phyloP scores from a whole-genome alignment of 2,797 vertebrate genomes.

The Lagodon rhomboides region DNA sequence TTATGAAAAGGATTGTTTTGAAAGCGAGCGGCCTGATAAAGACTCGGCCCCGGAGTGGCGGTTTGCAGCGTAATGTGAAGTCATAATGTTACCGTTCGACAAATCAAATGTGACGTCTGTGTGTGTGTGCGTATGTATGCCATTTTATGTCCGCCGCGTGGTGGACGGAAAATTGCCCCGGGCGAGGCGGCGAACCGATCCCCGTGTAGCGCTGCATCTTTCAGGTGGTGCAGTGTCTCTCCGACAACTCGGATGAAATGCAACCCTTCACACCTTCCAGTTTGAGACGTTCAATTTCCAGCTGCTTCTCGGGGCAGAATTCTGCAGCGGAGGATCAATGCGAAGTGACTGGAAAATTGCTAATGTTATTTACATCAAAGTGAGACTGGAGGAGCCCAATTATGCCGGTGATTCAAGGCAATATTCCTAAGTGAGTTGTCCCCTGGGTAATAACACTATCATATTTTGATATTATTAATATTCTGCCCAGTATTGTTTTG shows the following conservation, averaged over 20 bases:
- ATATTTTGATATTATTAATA: slow-evolving; percentile 66
- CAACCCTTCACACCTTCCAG: slow-evolving; percentile 65
- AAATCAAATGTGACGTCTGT: slow-evolving; percentile 25
- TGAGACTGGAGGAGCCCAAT: slow-evolving; percentile 80
- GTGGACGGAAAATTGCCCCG: slow-evolving; percentile 61
- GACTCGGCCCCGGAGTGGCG: slow-evolving; percentile 33
- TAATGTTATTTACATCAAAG: slow-evolving; percentile 85
- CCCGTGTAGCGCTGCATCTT: slow-evolving; percentile 71
- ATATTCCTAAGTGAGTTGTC: slow-evolving; percentile 71
- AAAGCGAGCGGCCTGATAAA: slow-evolving; percentile 42
- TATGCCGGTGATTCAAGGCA: slow-evolving; percentile 75
- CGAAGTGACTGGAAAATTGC: slow-evolving; percentile 79
- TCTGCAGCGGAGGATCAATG: slow-evolving; percentile 77
- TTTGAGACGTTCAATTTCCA: slow-evolving; percentile 80
- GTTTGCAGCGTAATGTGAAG: slow-evolving; percentile 39
- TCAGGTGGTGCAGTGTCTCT: slow-evolving; percentile 63
- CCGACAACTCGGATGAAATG: slow-evolving; percentile 74
- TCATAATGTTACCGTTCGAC: slow-evolving; percentile 35
- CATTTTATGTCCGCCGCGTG: slow-evolving; percentile 32
- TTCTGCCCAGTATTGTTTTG: slow-evolving; percentile 35
- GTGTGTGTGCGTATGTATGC: slow-evolving; percentile 23
- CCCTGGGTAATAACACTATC: slow-evolving; percentile 54
- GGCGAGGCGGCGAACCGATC: slow-evolving; percentile 72
- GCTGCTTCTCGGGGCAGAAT: slow-evolving; percentile 73
- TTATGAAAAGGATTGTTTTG: slow-evolving; percentile 41